phyloP scores from a whole-genome alignment of 2,888 invertebrate genomes.

The Thymelicus lineola region DNA sequence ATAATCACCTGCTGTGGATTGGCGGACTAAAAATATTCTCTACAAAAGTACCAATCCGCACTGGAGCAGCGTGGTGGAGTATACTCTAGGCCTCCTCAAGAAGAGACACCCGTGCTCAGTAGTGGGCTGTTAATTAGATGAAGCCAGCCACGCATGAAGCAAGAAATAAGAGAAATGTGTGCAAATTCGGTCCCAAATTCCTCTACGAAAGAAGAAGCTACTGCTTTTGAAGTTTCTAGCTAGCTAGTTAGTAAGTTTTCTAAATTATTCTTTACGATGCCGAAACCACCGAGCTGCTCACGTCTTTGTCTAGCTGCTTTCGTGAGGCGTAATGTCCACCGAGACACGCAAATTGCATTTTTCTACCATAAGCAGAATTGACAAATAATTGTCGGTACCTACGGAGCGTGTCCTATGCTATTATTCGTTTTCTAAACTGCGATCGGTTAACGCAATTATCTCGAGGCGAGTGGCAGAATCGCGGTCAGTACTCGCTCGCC shows the following conservation, averaged over 20 bases:
- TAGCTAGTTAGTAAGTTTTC: neutral
- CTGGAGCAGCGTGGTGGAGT: no score
- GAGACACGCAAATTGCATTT: conserved; percentile 38
- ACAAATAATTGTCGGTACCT: conserved; percentile 51
- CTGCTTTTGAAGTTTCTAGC: no score
- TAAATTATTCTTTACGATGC: conserved; percentile 19
- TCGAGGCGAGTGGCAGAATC: conserved; percentile 44
- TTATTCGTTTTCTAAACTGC: conserved; percentile 78
- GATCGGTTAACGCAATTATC: conserved; percentile 61
- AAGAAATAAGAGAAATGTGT: no score
- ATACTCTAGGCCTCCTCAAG: no score
- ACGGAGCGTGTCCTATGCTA: conserved; percentile 67
- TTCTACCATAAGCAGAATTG: conserved; percentile 51
- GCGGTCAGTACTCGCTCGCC: conserved; percentile 50
- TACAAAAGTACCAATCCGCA: no score
- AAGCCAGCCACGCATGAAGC: no score
- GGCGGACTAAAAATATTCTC: no score
- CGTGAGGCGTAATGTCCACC: conserved; percentile 9
- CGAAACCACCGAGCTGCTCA: conserved; percentile 3
- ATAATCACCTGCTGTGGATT: no score
- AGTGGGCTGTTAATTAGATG: no score
- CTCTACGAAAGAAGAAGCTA: no score
- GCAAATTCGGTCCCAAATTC: no score
- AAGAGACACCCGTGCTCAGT: no score
- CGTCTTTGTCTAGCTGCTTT: neutral